Conservation (phyloP, 2,113 vertebrate species). For the Daboia siamensis region DNA sequence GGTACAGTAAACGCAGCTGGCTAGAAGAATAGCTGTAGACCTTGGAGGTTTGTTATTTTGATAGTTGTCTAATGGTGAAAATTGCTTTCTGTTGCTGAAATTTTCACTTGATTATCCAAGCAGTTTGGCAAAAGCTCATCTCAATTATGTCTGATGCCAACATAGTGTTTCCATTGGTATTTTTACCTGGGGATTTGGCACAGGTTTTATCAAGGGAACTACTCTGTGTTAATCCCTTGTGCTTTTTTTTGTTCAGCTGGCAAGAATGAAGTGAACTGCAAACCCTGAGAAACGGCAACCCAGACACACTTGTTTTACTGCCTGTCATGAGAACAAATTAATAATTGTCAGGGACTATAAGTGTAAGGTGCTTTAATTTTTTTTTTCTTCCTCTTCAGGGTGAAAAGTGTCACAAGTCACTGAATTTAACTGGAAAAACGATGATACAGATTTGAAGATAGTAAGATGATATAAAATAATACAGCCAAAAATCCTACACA, state of each 20-base stretch:
- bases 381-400: background rate
- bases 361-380: background rate
- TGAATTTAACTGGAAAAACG: background rate
- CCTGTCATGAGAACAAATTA: background rate
- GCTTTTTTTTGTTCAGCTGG: background rate
- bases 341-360: background rate
- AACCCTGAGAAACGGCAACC: background rate
- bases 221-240: background rate
- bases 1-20: slow-evolving; percentile 15
- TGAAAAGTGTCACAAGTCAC: background rate
- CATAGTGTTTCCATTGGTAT: background rate
- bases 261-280: background rate
- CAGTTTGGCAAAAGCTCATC: slow-evolving; percentile 3
- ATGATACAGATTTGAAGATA: background rate
- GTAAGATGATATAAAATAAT: background rate
- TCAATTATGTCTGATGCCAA: slow-evolving; percentile 9
- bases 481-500: background rate
- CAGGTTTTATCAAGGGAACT: background rate
- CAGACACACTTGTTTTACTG: background rate
- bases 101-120: slow-evolving; percentile 27
- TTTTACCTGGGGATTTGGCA: slow-evolving; percentile 6
- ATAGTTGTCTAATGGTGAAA: slow-evolving; percentile 24
- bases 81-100: slow-evolving; percentile 22
- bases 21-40: slow-evolving; percentile 7
- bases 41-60: slow-evolving; percentile 21